Conservation (phyloP, 35 echinoderm and acorn worm genomes). For the Acanthaster planci region DNA sequence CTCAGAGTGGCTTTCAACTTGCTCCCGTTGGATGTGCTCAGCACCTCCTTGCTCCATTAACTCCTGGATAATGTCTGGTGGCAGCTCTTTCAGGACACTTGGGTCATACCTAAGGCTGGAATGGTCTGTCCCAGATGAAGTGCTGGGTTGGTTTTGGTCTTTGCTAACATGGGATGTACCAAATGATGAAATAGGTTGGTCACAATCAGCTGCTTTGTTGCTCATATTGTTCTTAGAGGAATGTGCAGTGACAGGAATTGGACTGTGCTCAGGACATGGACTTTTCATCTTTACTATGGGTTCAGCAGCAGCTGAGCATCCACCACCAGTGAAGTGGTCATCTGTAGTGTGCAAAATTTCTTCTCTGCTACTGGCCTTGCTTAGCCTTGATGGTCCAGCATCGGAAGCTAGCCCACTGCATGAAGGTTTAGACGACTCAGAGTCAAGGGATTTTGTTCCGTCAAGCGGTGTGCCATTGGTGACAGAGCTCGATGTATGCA, state of each 20-base stretch:
- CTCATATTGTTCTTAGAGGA: not conserved
- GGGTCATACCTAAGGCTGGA: constrained; percentile 49
- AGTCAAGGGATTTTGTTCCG: no score
- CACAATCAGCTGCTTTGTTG: not conserved
- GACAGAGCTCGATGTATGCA: no score
- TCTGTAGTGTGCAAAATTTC: no score
- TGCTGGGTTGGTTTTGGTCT: constrained; percentile 36
- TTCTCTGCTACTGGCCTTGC: no score
- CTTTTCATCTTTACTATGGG: no score
- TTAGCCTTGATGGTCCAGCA: no score
- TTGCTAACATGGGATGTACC: constrained; percentile 5
- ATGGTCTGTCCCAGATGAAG: constrained; percentile 34
- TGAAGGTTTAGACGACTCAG: no score
- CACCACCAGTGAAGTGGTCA: no score
- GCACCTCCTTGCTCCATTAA: constrained; percentile 51
- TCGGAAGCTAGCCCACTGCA: no score
- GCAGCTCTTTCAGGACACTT: constrained; percentile 61
- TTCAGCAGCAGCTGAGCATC: no score
- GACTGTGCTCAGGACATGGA: no score
- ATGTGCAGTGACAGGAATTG: not conserved
- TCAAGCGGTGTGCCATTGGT: no score
- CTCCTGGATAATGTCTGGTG: constrained; percentile 64
- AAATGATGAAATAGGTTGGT: constrained; percentile 39
- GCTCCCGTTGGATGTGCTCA: not conserved
- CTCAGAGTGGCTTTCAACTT: not conserved